Evolutionary conservation across 2,888 invertebrate genomes (phyloP).

Genomic region (Eilema caniola): DNA sequence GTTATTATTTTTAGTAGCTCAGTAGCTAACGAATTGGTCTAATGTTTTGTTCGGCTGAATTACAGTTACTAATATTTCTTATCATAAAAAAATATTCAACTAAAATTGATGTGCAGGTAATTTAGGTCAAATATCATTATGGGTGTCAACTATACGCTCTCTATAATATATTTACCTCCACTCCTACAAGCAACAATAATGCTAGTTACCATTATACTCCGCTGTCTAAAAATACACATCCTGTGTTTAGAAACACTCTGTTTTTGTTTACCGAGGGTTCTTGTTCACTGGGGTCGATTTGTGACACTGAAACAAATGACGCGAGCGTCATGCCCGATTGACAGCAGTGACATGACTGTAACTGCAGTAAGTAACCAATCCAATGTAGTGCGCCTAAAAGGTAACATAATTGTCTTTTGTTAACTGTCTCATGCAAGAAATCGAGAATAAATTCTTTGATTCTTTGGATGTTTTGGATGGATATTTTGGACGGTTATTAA

Average conservation of each 20-base stretch:
- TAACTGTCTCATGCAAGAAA: background rate
- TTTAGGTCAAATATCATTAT: background rate
- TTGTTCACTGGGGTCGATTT: conserved; percentile 64
- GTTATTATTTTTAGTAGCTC: too few species aligned
- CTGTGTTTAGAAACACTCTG: conserved; percentile 76
- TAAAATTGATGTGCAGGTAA: background rate
- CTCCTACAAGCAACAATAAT: background rate
- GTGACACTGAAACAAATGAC: conserved; percentile 79
- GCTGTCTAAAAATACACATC: conserved; percentile 31
- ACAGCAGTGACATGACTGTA: conserved; percentile 56
- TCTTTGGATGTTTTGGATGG: too few species aligned
- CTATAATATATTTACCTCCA: background rate
- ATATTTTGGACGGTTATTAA: too few species aligned
- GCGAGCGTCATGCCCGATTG: conserved; percentile 69
- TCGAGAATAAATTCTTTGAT: background rate
- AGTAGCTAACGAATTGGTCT: too few species aligned
- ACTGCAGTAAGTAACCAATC: conserved; percentile 49
- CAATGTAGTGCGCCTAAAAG: conserved; percentile 26
- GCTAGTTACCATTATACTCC: background rate
- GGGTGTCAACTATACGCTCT: background rate
- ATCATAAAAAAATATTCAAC: too few species aligned
- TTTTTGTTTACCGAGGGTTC: conserved; percentile 70
- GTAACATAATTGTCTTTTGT: background rate
- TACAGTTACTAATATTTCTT: too few species aligned
- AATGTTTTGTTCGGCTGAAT: too few species aligned